Percentiles rank a stretch among this genome's conserved stretches.
phyloP scores from a whole-genome alignment of 2,888 invertebrate genomes.

The Ecdyonurus torrentis region DNA sequence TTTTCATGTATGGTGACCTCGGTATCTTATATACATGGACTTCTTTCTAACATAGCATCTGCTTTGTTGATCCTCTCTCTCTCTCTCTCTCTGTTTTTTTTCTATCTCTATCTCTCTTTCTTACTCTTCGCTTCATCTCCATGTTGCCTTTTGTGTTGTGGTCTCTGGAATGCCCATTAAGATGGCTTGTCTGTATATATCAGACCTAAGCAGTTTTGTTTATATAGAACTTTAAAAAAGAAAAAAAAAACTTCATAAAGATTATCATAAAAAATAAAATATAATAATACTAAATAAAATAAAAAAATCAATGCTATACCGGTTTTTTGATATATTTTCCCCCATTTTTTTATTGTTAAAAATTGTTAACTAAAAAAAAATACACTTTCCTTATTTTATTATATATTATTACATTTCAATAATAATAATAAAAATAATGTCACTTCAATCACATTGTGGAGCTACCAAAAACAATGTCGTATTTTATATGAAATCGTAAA shows the following conservation, averaged over 20 bases:
- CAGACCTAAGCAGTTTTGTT: not conserved
- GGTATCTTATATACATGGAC: too few species aligned
- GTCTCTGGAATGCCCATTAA: not conserved
- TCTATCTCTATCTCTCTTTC: not conserved
- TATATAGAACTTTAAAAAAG: not conserved
- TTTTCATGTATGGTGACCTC: too few species aligned
- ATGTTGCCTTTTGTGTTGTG: not conserved
- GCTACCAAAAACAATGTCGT: not conserved
- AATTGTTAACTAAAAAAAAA: too few species aligned
- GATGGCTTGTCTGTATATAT: not conserved
- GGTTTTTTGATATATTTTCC: not conserved
- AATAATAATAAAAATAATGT: too few species aligned
- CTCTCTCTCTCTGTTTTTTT: not conserved
- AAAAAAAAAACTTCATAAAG: not conserved
- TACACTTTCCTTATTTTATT: too few species aligned
- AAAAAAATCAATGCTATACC: too few species aligned
- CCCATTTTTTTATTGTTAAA: not conserved
- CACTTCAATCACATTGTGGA: not conserved
- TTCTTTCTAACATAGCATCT: too few species aligned
- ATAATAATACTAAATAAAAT: too few species aligned
- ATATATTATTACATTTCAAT: too few species aligned
- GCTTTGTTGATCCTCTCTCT: not conserved
- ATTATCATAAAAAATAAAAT: not conserved
- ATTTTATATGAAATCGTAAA: slow-evolving; percentile 4
- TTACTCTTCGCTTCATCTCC: not conserved